Base-by-base conservation (phyloP, 2,797 vertebrate genomes). In the Eleutherodactylus coqui region DNA sequence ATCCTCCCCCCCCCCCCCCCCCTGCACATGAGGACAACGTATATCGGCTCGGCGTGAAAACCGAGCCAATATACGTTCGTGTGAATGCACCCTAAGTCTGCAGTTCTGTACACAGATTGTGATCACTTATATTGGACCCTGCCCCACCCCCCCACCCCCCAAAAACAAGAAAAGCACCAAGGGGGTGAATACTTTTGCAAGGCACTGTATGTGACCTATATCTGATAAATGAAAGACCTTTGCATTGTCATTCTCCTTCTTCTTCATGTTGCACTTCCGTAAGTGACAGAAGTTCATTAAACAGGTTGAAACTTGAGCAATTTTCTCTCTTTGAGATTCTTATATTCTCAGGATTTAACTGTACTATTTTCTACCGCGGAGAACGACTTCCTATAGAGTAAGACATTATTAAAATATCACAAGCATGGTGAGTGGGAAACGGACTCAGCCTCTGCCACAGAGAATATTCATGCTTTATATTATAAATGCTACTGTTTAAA, bases 371-470 rank as follows among this genome's bases (percentile, higher is more conserved):
- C 19, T 38, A 27, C 24, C n/a, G 3, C 8, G 19, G 51, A 38
- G 51, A 77, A 77, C 10, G 51, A 51, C 32, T 77, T 77, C 49
- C 51, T 27, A 77, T 77, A 77, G 75, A 19, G 70, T 45, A 38
- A 77, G 75, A 77, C 47, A 55, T 77, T 38, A 77, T 53, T 51
- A 51, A 76, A 51, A 55, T 77, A 77, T 19, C 32, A 58, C 32
- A 55, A 38, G 75, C 49, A n/a, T 41, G 34, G 75, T 16, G 34
- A 77, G 51, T n/a, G 32, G 51, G 29, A 55, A 58, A 38, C 29
- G 8, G 75, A 5, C 75, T 77, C 49, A 14, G 32, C 75, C 47
- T 36, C 7, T 9, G 7, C 47, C 75, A n/a, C 19, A 0, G 34
- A 29, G 34, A 34, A 55, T 77, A 38, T 77, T 55, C 51, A 36